These are phyloP conservation scores for Porites cylindrica DNA, from an alignment of 92 coral and sea anemone genomes.

Conservation along the genomic window DNA sequence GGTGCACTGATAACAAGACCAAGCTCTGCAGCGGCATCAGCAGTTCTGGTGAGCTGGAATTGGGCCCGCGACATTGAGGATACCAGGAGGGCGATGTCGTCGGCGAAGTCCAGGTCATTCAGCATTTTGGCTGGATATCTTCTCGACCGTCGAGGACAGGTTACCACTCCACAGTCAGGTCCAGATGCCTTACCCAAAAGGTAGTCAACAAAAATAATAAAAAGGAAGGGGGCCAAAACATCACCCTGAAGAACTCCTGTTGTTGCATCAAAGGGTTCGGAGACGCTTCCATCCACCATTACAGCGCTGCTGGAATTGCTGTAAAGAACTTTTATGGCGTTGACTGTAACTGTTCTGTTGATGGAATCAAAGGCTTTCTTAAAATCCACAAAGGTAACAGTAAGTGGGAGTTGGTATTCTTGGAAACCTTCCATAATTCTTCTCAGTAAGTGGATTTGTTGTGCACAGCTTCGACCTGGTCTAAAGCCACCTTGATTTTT, in stretches of 20 bases:
- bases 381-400: too few species aligned
- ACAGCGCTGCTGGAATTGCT: conserved; percentile 25
- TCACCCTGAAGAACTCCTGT: conserved; percentile 34
- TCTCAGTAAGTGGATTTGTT: too few species aligned
- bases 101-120: conserved; percentile 31
- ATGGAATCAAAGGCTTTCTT: too few species aligned
- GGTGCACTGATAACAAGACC: too few species aligned
- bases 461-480: too few species aligned
- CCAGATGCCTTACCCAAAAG: conserved; percentile 14
- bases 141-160: conserved; percentile 10
- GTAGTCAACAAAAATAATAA: conserved; percentile 19
- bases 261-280: conserved; percentile 17
- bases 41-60: not conserved
- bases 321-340: not conserved
- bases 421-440: too few species aligned
- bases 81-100: conserved; percentile 10
- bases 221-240: conserved; percentile 15
- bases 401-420: too few species aligned
- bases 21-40: too few species aligned
- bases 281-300: not conserved
- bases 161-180: conserved; percentile 9
- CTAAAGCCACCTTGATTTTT: too few species aligned
- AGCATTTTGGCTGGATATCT: conserved; percentile 9
- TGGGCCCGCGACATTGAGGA: conserved; percentile 6
- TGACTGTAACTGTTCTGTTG: too few species aligned